Percentiles rank a stretch among this genome's conserved stretches.
Conservation (phyloP, 2,888 invertebrate genomes). For the Creontiades dilutus region DNA sequence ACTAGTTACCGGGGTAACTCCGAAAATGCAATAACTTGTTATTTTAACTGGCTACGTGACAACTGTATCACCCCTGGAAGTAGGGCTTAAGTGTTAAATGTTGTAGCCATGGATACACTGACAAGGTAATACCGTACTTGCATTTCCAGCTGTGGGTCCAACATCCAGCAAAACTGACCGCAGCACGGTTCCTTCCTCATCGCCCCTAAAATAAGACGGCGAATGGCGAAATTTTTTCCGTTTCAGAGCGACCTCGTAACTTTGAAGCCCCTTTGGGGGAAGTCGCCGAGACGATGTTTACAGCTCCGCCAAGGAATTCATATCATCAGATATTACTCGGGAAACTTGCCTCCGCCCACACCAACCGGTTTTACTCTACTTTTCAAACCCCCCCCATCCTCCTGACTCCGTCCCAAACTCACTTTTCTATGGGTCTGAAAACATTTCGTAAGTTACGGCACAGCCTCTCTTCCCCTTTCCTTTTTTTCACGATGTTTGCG, state of each 20-base stretch:
- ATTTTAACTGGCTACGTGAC: no score
- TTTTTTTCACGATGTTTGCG: background rate
- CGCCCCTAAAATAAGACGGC: background rate
- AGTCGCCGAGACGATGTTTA: background rate
- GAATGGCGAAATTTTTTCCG: background rate
- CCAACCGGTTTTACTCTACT: background rate
- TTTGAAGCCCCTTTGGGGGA: background rate
- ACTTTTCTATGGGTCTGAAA: background rate
- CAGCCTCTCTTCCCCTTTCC: background rate
- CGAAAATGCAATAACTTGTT: no score
- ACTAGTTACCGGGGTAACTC: no score
- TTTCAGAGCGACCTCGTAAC: background rate
- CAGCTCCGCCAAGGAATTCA: constrained; percentile 17
- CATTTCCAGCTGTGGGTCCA: background rate
- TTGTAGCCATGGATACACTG: no score
- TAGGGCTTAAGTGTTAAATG: no score
- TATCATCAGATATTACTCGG: constrained; percentile 25
- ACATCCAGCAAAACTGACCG: background rate
- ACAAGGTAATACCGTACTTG: no score
- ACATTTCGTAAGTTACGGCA: background rate
- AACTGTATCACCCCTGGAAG: no score
- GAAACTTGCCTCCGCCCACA: background rate
- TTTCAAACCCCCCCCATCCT: no score
- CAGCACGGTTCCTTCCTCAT: background rate
- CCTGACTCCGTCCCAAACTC: background rate